Percentiles rank a stretch among this genome's conserved stretches.
These are phyloP conservation scores for Agelas oroides DNA, from an alignment of 37 sponge, comb jelly and placozoan genomes.

Conservation along the genomic window DNA sequence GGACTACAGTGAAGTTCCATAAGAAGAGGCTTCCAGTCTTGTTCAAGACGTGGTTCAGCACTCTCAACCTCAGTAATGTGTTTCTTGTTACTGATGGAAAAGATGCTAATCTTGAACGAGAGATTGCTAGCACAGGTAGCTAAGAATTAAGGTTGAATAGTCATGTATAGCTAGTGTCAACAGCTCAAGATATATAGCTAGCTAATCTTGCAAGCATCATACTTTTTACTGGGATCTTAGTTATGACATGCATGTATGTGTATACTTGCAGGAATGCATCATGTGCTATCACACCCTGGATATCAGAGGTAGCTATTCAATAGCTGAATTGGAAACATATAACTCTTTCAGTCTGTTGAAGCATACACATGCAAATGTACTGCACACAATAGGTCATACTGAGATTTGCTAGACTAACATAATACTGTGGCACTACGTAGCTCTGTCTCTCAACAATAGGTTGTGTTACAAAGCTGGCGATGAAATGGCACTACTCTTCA, in stretches of 20 bases:
- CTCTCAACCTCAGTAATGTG: constrained; percentile 15
- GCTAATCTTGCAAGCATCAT: neutral
- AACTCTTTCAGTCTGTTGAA: too few species aligned
- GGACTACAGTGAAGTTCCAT: constrained; percentile 46
- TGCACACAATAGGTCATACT: too few species aligned
- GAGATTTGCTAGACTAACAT: too few species aligned
- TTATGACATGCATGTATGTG: neutral
- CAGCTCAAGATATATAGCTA: neutral
- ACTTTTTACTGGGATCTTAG: too few species aligned
- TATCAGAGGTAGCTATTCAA: too few species aligned
- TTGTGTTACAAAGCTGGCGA: constrained; percentile 72
- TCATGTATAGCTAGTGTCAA: neutral
- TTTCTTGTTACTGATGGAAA: constrained; percentile 60
- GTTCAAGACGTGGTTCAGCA: constrained; percentile 59
- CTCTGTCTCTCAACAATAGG: neutral
- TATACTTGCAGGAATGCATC: constrained; percentile 32
- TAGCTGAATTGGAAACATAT: too few species aligned
- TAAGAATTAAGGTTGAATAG: neutral
- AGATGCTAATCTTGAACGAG: constrained; percentile 3
- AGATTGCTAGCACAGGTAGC: neutral
- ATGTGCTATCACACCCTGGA: constrained; percentile 30
- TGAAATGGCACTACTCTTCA: constrained; percentile 34
- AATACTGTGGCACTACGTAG: too few species aligned
- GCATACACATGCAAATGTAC: too few species aligned
- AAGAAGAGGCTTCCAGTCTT: constrained; percentile 41